phyloP scores from a whole-genome alignment of 2,888 invertebrate species.

The Folsomia candida region DNA sequence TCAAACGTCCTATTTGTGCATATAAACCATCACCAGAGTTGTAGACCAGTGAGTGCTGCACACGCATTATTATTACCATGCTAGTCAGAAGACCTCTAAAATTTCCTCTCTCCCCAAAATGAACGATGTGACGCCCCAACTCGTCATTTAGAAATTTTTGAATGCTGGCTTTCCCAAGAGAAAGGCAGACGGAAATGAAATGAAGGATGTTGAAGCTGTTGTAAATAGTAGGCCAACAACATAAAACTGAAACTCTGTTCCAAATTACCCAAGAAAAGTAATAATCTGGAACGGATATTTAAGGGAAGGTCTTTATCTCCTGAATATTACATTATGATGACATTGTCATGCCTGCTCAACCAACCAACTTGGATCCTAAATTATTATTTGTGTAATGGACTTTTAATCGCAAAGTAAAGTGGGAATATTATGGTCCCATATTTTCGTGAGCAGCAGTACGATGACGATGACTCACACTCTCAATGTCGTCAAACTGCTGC shows the following conservation, averaged over 20 bases:
- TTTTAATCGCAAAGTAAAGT: constrained; percentile 19
- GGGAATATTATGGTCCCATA: constrained; percentile 9
- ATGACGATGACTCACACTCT: constrained; percentile 7
- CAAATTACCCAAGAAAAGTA: background rate
- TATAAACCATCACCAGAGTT: background rate
- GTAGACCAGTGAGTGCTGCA: background rate
- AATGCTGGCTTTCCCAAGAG: background rate
- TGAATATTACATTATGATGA: constrained; percentile 4
- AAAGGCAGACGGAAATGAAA: background rate
- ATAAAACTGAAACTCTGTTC: background rate
- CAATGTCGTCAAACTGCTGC: background rate
- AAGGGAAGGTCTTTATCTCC: background rate
- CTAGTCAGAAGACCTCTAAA: background rate
- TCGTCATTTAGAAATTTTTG: background rate
- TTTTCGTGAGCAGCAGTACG: background rate
- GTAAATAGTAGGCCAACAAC: background rate
- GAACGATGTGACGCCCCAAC: background rate
- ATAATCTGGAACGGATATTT: constrained; percentile 1
- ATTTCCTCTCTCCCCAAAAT: too few relatives aligned
- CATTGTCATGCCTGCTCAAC: too few relatives aligned
- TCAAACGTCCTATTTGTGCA: too few relatives aligned
- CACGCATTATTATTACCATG: background rate
- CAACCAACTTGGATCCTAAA: constrained; percentile 17
- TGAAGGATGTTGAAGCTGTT: background rate
- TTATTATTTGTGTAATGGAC: constrained; percentile 19